Conservation (phyloP, 1,140 invertebrate genomes). For the Heliconius melpomene region DNA sequence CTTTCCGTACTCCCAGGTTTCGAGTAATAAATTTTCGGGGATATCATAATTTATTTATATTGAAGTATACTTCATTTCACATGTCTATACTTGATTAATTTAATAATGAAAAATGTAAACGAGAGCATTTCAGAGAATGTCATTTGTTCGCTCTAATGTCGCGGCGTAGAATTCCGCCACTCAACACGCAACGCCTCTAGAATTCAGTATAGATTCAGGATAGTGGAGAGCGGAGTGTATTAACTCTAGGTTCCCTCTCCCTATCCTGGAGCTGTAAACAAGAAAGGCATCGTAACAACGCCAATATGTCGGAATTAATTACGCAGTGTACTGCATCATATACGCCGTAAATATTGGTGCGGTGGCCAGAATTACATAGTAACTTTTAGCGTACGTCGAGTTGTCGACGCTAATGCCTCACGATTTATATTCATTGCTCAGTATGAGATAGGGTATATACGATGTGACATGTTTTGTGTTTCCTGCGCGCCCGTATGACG, state of each 20-base stretch:
- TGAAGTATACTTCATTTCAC: background rate
- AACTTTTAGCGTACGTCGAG: constrained; percentile 40
- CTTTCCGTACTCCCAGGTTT: background rate
- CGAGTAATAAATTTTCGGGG: background rate
- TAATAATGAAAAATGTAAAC: background rate
- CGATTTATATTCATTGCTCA: constrained; percentile 40
- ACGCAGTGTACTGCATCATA: constrained; percentile 32
- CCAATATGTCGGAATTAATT: constrained; percentile 32
- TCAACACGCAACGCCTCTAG: too few relatives aligned
- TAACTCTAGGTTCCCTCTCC: background rate
- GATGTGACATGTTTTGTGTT: background rate
- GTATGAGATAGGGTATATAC: constrained; percentile 37
- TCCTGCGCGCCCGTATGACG: background rate
- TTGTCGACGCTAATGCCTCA: constrained; percentile 35
- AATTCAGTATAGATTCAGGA: too few relatives aligned
- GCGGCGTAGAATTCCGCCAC: too few relatives aligned
- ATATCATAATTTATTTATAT: background rate
- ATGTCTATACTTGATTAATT: background rate
- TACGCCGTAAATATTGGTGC: constrained; percentile 31
- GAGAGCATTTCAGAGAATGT: too few relatives aligned
- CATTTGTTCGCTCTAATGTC: too few relatives aligned
- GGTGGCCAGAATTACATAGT: constrained; percentile 38
- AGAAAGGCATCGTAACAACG: constrained; percentile 16
- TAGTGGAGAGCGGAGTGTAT: too few relatives aligned
- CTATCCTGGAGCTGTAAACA: too few relatives aligned